Conservation (phyloP, 2,888 invertebrate genomes). For the Acanthosoma haemorrhoidale region DNA sequence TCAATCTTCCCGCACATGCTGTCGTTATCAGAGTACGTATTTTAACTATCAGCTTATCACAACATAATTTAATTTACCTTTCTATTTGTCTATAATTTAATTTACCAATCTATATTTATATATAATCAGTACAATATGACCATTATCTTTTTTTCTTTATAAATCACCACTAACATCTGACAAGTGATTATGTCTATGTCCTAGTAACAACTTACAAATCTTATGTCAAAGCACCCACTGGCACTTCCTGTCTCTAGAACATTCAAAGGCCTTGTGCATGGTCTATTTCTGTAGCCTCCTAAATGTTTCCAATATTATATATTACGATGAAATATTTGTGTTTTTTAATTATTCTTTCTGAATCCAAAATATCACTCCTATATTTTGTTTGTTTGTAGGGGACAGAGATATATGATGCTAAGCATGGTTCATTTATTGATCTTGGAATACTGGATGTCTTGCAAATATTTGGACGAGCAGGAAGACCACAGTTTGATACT, state of each 20-base stretch:
- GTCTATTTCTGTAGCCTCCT: no score
- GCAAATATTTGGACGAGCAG: slow-evolving; percentile 97
- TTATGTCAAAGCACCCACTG: no score
- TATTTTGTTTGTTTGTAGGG: slow-evolving; percentile 57
- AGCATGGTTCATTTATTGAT: slow-evolving; percentile 88
- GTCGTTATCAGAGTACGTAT: slow-evolving; percentile 80
- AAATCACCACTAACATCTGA: no score
- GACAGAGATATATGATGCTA: slow-evolving; percentile 95
- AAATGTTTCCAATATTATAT: no score
- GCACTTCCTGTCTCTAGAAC: no score
- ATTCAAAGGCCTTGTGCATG: no score
- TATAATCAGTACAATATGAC: background rate
- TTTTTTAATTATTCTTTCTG: background rate
- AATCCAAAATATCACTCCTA: no score
- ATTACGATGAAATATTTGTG: background rate
- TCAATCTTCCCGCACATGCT: slow-evolving; percentile 97
- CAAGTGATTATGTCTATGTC: no score
- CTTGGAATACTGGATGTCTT: slow-evolving; percentile 94
- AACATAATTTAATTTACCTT: background rate
- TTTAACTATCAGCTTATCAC: background rate
- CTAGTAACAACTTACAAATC: no score
- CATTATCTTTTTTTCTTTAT: background rate
- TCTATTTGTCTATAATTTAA: background rate
- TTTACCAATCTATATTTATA: background rate
- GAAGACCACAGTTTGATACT: slow-evolving; percentile 93